Conservation (phyloP, 2,113 vertebrate genomes). For the Oplegnathus fasciatus region DNA sequence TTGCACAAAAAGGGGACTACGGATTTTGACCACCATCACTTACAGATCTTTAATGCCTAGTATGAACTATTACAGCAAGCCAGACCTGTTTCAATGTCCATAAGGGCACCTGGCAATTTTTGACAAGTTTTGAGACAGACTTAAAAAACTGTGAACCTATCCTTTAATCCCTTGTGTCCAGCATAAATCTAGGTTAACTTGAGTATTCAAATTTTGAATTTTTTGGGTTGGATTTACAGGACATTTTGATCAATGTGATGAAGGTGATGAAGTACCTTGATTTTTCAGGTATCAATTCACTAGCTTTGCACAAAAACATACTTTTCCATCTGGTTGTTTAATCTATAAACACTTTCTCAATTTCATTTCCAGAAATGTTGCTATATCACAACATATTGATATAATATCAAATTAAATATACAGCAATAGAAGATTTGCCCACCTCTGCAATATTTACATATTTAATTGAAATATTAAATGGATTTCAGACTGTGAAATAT, state of each 20-base stretch:
- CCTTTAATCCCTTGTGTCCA: not conserved
- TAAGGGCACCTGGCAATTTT: too few species aligned
- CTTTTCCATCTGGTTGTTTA: not conserved
- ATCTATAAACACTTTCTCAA: not conserved
- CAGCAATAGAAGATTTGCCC: not conserved
- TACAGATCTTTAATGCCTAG: too few species aligned
- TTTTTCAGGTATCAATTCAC: not conserved
- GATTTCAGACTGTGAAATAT: not conserved
- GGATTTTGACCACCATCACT: too few species aligned
- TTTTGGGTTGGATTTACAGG: too few species aligned
- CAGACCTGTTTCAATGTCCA: too few species aligned
- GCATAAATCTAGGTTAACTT: not conserved
- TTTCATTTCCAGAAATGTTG: not conserved
- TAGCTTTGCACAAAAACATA: too few species aligned
- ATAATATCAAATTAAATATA: too few species aligned
- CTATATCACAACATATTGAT: too few species aligned
- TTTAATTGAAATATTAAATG: not conserved
- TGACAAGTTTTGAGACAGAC: not conserved
- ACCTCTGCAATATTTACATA: not conserved
- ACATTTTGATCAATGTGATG: too few species aligned
- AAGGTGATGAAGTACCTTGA: not conserved
- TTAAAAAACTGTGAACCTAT: not conserved
- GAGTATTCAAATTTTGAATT: not conserved
- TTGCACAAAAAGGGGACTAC: too few species aligned
- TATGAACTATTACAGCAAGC: too few species aligned